Evolutionary conservation across 2,113 vertebrate genomes (phyloP).

Genomic region (Pseudopipra pipra): DNA sequence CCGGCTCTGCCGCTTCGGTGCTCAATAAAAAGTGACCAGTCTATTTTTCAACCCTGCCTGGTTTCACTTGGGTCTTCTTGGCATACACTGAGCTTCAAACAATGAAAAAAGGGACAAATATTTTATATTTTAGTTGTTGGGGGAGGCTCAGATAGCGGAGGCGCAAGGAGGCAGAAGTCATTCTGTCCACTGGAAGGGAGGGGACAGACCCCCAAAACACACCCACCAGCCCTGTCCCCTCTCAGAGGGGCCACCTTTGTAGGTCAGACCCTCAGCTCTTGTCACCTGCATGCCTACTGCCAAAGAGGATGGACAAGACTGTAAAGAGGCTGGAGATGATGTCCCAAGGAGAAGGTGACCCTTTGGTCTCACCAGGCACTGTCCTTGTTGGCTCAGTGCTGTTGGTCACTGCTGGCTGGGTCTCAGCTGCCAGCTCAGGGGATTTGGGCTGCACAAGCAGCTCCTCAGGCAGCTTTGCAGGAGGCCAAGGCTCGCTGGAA

Average conservation of each 20-base stretch:
- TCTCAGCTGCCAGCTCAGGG: not conserved
- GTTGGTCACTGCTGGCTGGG: fast-evolving
- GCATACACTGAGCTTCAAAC: fast-evolving
- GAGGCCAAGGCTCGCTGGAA: not conserved
- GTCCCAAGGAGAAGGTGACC: not conserved
- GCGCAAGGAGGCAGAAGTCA: not conserved
- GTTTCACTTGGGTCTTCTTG: not conserved
- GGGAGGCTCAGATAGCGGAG: not conserved
- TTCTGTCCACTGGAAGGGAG: not conserved
- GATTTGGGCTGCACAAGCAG: not conserved
- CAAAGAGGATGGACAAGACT: not conserved
- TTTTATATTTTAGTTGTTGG: not conserved
- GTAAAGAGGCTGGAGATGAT: not conserved
- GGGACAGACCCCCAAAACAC: not conserved
- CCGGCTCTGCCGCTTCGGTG: constrained; percentile 5
- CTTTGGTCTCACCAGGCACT: not conserved
- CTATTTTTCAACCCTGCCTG: not conserved
- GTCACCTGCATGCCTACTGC: not conserved
- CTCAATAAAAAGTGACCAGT: constrained; percentile 59
- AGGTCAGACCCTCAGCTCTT: not conserved
- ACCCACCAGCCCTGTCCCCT: not conserved
- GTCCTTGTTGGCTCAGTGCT: not conserved
- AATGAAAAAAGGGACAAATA: not conserved
- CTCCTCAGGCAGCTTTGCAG: not conserved
- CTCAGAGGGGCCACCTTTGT: not conserved